These are phyloP conservation scores for Urophycis tenuis DNA, from an alignment of 2,797 vertebrate genomes.

Conservation along the genomic window DNA sequence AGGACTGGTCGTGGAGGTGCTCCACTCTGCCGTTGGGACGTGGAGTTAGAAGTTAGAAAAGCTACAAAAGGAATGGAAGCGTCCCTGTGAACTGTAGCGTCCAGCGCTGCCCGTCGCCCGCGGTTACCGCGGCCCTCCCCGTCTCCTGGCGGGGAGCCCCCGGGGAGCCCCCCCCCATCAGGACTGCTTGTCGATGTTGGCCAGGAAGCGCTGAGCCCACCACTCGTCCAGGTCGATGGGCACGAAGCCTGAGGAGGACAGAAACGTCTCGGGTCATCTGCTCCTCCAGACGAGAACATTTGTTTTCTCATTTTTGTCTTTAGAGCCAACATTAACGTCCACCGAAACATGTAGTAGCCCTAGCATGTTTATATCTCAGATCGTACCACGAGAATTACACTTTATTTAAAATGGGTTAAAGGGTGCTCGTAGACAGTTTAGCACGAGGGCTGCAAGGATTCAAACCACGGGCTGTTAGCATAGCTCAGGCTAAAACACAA, in stretches of 20 bases:
- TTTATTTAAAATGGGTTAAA: neutral
- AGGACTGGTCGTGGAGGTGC: slow-evolving; percentile 11
- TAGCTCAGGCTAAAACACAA: neutral
- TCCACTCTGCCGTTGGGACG: slow-evolving; percentile 7
- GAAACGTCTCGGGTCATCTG: neutral
- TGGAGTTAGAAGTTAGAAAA: slow-evolving; percentile 14
- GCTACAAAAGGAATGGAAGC: neutral
- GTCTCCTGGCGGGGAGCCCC: too few species aligned
- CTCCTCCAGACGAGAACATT: neutral
- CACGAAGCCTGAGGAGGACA: slow-evolving; percentile 75
- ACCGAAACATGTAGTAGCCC: neutral
- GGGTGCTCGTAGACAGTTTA: too few species aligned
- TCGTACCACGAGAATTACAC: neutral
- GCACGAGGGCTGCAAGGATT: too few species aligned
- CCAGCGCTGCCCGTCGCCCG: neutral
- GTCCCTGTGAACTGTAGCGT: neutral
- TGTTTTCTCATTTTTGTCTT: neutral
- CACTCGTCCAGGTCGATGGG: slow-evolving; percentile 95
- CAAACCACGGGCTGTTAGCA: neutral
- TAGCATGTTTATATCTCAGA: neutral
- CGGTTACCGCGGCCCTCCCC: neutral
- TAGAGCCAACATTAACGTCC: neutral
- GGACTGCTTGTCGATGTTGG: slow-evolving; percentile 83
- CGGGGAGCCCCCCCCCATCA: slow-evolving; percentile 60
- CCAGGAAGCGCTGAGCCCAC: slow-evolving; percentile 95